Base-by-base conservation (phyloP, 2,113 vertebrate species). In the Lycaon pictus region DNA sequence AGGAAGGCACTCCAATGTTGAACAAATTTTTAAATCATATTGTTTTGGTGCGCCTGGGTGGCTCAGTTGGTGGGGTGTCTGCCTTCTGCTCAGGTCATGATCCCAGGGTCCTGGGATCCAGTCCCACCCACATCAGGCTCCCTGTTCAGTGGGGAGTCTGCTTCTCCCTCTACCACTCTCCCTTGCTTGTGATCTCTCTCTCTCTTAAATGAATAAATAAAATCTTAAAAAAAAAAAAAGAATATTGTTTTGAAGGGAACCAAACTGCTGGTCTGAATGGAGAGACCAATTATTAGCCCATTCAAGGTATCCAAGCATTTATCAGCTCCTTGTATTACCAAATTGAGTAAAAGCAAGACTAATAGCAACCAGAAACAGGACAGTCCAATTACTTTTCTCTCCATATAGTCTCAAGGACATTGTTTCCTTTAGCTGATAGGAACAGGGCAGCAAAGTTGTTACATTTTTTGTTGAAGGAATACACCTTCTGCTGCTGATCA, bases 281-380 rank as follows among this genome's bases (percentile, higher is more conserved):
- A 80, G 11, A 79, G 35, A 15, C 23, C 51, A 81, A 90, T 81
- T 48, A 76, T 81, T 32, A 90, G 51, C 88, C 10, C 65, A n/a
- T 43, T 67, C 35, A 87, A 76, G 35, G 16, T 25, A n/a, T 17
- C 11, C 22, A 4, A 48, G 35, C n/a, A 12, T 87, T 62, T 79
- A 86, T 74, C 35, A 74, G 58, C n/a, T 29, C 32, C 77, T 80
- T 56, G 6, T 81, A 90, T 56, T 85, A 56, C 9, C 69, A 48
- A 93, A 62, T 11, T 53, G 74, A 90, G 43, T 63, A 96, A 94
- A 90, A 86, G 58, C 27, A 72, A 87, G 35, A 86, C n/a, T 91
- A 94, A 90, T 35, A 58, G 27, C 37, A 27, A 80, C 43, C 48
- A 84, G 67, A 81, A 76, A 81, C 7, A 62, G 62, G 72, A 37